Percentiles rank a stretch among this genome's conserved stretches.
Conservation (phyloP, 2,113 vertebrate species). For the Bubo bubo region DNA sequence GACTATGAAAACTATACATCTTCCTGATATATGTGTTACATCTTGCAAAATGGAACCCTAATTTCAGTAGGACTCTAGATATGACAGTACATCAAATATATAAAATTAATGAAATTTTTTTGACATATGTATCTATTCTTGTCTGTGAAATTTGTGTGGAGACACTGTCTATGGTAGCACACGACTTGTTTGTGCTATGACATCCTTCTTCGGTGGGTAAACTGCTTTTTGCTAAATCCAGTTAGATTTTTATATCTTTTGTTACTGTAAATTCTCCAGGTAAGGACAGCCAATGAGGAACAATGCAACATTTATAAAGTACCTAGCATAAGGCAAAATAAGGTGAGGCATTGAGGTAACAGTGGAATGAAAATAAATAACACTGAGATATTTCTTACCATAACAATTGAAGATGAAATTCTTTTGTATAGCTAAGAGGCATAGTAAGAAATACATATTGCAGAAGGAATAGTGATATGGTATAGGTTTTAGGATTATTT, state of each 20-base stretch:
- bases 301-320: not conserved
- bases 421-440: not conserved
- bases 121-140: not conserved
- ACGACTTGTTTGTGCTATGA: not conserved
- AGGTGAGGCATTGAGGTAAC: not conserved
- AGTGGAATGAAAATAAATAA: not conserved
- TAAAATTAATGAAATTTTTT: not conserved
- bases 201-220: not conserved
- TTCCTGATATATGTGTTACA: not conserved
- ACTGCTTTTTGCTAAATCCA: not conserved
- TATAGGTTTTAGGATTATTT: not conserved
- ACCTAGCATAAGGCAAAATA: not conserved
- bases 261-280: not conserved
- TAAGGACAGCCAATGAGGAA: not conserved
- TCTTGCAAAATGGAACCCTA: not conserved
- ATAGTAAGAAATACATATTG: not conserved
- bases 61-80: not conserved
- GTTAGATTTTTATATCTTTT: not conserved
- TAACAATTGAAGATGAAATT: not conserved
- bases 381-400: not conserved
- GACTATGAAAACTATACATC: not conserved
- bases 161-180: not conserved
- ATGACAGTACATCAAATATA: not conserved
- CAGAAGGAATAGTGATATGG: not conserved
- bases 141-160: not conserved